Conservation (phyloP, 2,888 invertebrate species). For the Pachliopta kotzebuea region DNA sequence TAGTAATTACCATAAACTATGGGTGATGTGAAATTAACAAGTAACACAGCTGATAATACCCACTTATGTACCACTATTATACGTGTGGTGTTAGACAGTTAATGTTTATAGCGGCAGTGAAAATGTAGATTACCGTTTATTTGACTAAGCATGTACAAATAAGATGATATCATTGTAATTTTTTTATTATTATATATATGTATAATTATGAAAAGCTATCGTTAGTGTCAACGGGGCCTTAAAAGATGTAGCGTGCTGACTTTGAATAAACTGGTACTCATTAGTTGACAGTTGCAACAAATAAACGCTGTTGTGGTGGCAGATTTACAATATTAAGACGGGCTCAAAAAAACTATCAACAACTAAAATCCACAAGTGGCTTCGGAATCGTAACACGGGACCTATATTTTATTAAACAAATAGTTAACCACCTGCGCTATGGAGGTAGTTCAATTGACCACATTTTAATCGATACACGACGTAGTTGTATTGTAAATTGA, state of each 20-base stretch:
- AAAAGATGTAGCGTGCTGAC: too few relatives aligned
- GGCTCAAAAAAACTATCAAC: too few relatives aligned
- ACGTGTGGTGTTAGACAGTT: neutral
- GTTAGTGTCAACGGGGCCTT: too few relatives aligned
- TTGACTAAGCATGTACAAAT: neutral
- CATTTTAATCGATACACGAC: too few relatives aligned
- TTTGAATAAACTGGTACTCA: too few relatives aligned
- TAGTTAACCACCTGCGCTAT: neutral
- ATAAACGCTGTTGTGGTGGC: neutral
- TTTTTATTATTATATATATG: neutral
- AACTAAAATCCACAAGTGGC: neutral
- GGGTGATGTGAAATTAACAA: conserved; percentile 3
- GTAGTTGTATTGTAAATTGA: too few relatives aligned
- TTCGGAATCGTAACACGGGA: neutral
- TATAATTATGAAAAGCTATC: too few relatives aligned
- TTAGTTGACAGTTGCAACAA: too few relatives aligned
- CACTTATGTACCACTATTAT: neutral
- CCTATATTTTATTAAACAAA: neutral
- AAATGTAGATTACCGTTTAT: neutral
- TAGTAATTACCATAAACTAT: conserved; percentile 19
- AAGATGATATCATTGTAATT: neutral
- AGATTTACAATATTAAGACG: neutral
- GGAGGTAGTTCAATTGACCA: neutral
- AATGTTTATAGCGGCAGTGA: neutral
- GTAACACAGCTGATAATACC: neutral